Conservation (phyloP, 2,113 vertebrate genomes). For the Ammospiza nelsoni region DNA sequence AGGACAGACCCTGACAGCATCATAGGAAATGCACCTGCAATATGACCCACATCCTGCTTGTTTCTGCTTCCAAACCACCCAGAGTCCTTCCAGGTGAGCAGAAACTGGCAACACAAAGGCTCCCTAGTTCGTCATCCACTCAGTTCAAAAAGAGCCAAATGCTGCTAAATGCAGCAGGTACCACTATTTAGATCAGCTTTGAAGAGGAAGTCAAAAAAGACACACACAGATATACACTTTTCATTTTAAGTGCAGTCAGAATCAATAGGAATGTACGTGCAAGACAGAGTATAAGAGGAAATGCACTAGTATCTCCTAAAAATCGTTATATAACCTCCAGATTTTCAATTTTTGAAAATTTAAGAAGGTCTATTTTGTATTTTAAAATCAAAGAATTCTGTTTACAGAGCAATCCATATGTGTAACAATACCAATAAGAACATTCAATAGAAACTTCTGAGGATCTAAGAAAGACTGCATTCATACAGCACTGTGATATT, state of each 20-base stretch:
- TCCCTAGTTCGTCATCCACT: background rate
- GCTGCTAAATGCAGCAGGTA: background rate
- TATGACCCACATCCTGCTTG: background rate
- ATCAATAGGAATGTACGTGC: background rate
- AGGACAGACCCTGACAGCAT: background rate
- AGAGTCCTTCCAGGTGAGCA: background rate
- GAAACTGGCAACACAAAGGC: background rate
- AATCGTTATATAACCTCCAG: background rate
- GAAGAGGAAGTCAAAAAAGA: background rate
- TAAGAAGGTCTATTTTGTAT: background rate
- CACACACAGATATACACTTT: background rate
- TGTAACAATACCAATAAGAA: background rate
- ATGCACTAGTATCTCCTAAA: background rate
- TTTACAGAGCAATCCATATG: background rate
- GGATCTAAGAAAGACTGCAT: background rate
- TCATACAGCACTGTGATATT: background rate
- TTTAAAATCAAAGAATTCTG: background rate
- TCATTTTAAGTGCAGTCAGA: background rate
- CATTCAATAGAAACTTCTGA: background rate
- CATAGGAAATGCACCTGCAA: background rate
- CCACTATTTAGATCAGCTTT: background rate
- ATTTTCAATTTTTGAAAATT: background rate
- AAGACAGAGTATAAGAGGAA: background rate
- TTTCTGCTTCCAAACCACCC: background rate
- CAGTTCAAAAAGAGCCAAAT: background rate